Evolutionary conservation across 2,797 vertebrate genomes (phyloP), one percentile per base, ranked within the genome.

Genomic region (Scomberomorus guttatus): DNA sequence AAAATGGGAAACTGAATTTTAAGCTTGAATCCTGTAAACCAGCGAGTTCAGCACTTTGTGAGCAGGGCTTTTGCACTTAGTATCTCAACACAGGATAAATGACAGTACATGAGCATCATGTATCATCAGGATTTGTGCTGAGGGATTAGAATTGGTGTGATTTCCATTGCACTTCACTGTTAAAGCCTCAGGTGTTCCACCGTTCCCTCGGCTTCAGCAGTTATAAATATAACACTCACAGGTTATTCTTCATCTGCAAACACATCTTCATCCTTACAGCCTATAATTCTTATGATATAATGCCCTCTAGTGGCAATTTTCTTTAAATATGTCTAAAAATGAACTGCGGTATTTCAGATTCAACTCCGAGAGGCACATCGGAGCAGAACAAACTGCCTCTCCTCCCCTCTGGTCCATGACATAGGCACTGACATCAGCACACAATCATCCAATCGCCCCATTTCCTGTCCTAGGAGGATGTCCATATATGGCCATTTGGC

Each of bases 291-390:
- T 81, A 75, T 79, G 80, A 87, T 84, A 81, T 58, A 86, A 52
- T 59, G 91, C 87, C 93, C 90, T 80, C 93, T 93, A 81, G 92
- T 90, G 93, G 93, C 85, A 67, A 72, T 62, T 25, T 32, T 71
- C 9, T 67, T 83, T 34, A 79, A 80, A 64, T 27, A 72, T 48
- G 37, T 71, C 59, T 66, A 44, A 57, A 65, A 63, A 57, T 67
- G 22, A 89, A 68, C 52, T 69, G 66, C 82, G 84, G 59, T 69
- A 58, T 76, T 74, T 82, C 63, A 62, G 32, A 73, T 63, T 51
- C 29, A 34, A 44, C 62, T 73, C 55, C 17, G 6, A 48, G 79
- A 87, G 86, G 81, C 75, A 80, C 85, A 78, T 75, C 15, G 5
- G 59, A 82, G 82, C 75, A 52, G 59, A 75, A 64, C 37, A 58